These are phyloP conservation scores for Dunckerocampus dactyliophorus DNA, from an alignment of 2,113 vertebrate species.

Conservation along the genomic window DNA sequence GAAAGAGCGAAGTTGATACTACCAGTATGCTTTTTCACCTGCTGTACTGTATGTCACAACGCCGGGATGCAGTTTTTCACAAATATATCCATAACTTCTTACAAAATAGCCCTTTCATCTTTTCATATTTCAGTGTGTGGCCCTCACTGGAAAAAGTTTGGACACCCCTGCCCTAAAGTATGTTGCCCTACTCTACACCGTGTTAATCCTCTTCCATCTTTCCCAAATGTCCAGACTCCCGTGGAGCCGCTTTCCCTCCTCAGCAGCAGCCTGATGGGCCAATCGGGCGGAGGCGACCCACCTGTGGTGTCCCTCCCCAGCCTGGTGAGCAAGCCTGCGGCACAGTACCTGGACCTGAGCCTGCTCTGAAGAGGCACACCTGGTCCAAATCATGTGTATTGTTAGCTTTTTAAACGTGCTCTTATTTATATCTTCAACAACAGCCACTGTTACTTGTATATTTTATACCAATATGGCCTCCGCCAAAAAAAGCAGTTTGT, in stretches of 20 bases:
- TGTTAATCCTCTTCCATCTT: no score
- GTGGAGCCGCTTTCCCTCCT: conserved; percentile 63
- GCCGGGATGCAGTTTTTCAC: no score
- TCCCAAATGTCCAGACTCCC: conserved; percentile 52
- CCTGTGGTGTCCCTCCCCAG: conserved; percentile 53
- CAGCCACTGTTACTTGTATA: conserved; percentile 67
- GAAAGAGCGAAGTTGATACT: no score
- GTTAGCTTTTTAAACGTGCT: conserved; percentile 36
- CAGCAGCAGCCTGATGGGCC: conserved; percentile 62
- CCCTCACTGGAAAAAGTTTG: no score
- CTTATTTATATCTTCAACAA: conserved; percentile 73
- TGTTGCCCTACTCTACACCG: no score
- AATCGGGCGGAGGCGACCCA: conserved; percentile 55
- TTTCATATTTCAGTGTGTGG: no score
- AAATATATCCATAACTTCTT: no score
- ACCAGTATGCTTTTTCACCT: no score
- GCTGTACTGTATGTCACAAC: no score
- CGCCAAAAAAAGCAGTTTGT: conserved; percentile 66
- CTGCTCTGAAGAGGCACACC: conserved; percentile 52
- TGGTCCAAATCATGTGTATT: conserved; percentile 18
- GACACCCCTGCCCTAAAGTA: no score
- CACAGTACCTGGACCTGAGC: conserved; percentile 61
- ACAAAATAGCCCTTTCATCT: no score
- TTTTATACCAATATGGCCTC: conserved; percentile 69
- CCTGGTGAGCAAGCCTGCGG: conserved; percentile 55